Base-by-base conservation (phyloP, 2,888 invertebrate species). In the Ophion costatus region DNA sequence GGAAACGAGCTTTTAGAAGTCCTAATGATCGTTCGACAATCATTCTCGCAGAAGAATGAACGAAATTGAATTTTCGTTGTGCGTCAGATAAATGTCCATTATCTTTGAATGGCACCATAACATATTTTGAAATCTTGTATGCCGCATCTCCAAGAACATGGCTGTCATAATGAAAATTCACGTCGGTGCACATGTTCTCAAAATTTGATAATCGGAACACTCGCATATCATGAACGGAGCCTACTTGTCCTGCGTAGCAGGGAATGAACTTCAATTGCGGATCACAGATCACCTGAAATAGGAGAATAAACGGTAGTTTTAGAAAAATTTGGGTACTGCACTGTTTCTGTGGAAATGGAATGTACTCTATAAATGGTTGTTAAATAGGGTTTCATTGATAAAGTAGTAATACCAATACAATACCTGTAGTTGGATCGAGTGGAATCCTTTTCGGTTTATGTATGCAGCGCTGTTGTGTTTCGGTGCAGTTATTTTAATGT, bases 191-290 rank as follows among this genome's bases (percentile, higher is more conserved):
- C 61, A 61, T 61, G 10, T 61, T n/a, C 20, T 61, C 61, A 4
- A 61, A n/a, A 22, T 83, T 73, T n/a, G 74, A 83, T 51, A 66
- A 29, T 42, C 77, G 63, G 33, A 82, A 82, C 14, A 82, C 78
- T 64, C 73, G 73, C 73, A 76, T 59, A 29, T 79, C 69, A 67
- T 83, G 74, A 14, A 80, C 83, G 10, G 79, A 83, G 22, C 69
- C 80, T 0, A 83, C 83, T 42, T 74, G 83, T 3, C 79, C 83
- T 51, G 22, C 67, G 22, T 61, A 83, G 80, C 73, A 74, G 17
- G 80, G 73, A 11, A 51, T 83, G 67, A 80, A 83, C 64, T 67
- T n/a, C 61, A 61, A 61, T 22, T 61, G 61, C 6, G 61, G 22
- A 61, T 61, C 22, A 61, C n/a, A 56, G 56, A 56, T 56, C 56